Percentiles rank a stretch among this genome's conserved stretches.
Evolutionary conservation across 2,797 vertebrate genomes (phyloP).

Genomic region (Molossus molossus): DNA sequence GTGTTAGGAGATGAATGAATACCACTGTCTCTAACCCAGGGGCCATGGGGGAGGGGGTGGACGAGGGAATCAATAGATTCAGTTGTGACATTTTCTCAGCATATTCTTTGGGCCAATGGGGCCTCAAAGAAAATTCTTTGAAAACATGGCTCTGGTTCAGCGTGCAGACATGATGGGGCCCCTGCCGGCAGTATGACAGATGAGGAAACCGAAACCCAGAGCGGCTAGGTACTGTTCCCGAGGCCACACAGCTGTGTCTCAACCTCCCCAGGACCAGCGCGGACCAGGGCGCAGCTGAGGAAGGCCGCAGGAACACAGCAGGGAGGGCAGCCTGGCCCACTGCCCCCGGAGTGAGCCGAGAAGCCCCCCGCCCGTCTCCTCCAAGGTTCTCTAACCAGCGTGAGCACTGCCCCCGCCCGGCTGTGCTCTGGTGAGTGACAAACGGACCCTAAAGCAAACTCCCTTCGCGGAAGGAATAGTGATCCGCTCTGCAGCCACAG

Average conservation of each 20-base stretch:
- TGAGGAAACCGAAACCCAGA: not conserved
- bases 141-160: not conserved
- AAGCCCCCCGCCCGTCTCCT: rapidly evolving
- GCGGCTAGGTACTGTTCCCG: not conserved
- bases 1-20: rapidly evolving
- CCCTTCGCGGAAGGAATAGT: rapidly evolving
- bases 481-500: rapidly evolving
- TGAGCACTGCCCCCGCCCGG: not conserved
- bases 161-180: rapidly evolving
- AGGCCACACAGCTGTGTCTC: not conserved
- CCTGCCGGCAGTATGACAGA: rapidly evolving
- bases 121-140: not conserved
- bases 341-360: rapidly evolving
- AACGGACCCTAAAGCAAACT: rapidly evolving
- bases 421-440: not conserved
- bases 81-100: rapidly evolving
- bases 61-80: rapidly evolving
- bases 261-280: rapidly evolving
- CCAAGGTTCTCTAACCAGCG: rapidly evolving
- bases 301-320: rapidly evolving
- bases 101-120: rapidly evolving
- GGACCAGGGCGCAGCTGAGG: rapidly evolving
- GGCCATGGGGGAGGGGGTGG: not conserved
- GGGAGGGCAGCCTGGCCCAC: not conserved
- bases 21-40: not conserved